phyloP scores from a whole-genome alignment of 2,888 invertebrate genomes.

The Drosophila lacicola region DNA sequence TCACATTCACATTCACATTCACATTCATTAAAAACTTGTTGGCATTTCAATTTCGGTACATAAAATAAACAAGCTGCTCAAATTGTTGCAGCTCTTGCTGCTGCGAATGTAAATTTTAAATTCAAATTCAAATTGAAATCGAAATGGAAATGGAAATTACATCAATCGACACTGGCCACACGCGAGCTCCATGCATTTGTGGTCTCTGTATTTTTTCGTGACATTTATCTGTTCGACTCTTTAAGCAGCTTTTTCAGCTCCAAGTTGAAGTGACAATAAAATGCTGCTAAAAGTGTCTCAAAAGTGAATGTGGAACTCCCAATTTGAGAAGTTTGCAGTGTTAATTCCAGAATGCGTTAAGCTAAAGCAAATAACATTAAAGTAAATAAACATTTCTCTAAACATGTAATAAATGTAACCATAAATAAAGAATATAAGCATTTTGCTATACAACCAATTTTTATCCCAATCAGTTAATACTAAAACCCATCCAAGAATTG shows the following conservation, averaged over 20 bases:
- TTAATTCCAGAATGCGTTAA: neutral
- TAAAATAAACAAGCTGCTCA: conserved; percentile 17
- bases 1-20: conserved; percentile 10
- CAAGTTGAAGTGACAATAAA: conserved; percentile 1
- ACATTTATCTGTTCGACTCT: neutral
- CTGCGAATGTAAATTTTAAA: conserved; percentile 12
- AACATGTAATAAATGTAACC: too few relatives aligned
- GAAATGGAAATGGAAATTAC: conserved; percentile 7
- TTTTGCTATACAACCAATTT: too few relatives aligned
- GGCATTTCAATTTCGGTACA: conserved; percentile 48
- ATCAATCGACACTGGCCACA: conserved; percentile 5
- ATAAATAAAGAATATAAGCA: too few relatives aligned
- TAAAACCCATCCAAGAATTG: too few relatives aligned
- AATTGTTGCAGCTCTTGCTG: conserved; percentile 22
- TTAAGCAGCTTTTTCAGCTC: neutral
- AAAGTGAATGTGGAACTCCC: conserved; percentile 4
- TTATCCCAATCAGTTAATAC: too few relatives aligned
- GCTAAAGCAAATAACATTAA: neutral
- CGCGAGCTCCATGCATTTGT: neutral
- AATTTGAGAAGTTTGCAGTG: neutral
- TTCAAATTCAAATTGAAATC: conserved; percentile 7
- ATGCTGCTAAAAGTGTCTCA: conserved; percentile 2
- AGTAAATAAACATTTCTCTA: too few relatives aligned
- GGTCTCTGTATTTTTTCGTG: neutral
- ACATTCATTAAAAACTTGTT: conserved; percentile 73